phyloP scores from a whole-genome alignment of 2,888 invertebrate genomes.

The Heliconius aoede region DNA sequence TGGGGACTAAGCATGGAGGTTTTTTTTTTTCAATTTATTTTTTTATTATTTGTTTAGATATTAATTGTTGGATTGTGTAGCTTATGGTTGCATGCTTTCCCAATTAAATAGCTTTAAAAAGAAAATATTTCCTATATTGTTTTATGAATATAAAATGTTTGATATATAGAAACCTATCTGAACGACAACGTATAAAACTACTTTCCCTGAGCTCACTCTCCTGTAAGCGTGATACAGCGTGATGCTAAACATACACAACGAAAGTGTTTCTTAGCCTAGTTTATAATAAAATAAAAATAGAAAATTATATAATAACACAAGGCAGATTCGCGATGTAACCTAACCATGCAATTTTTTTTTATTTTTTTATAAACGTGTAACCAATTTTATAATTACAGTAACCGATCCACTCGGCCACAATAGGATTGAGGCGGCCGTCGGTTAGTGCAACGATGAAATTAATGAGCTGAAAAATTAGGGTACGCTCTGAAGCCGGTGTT shows the following conservation, averaged over 20 bases:
- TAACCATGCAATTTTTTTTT: constrained; percentile 42
- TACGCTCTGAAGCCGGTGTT: constrained; percentile 66
- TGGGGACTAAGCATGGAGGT: neutral
- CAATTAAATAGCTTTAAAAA: neutral
- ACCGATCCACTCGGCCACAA: constrained; percentile 63
- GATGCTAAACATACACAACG: neutral
- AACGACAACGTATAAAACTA: neutral
- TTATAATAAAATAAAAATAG: neutral
- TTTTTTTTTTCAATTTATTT: neutral
- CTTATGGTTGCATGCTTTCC: neutral
- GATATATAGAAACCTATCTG: neutral
- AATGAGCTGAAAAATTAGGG: constrained; percentile 82
- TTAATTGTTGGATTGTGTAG: too few relatives aligned
- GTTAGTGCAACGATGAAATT: constrained; percentile 71
- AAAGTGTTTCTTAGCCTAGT: neutral
- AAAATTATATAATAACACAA: constrained; percentile 12
- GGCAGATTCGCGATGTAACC: constrained; percentile 42
- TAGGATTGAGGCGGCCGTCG: constrained; percentile 58
- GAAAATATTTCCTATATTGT: neutral
- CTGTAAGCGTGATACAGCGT: neutral
- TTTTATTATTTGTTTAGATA: too few relatives aligned
- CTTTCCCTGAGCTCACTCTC: neutral
- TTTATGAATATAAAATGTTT: neutral
- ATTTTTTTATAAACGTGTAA: constrained; percentile 45
- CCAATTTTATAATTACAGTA: constrained; percentile 64